phyloP scores from a whole-genome alignment of 1,140 invertebrate genomes.

The Drosophila virilis region DNA sequence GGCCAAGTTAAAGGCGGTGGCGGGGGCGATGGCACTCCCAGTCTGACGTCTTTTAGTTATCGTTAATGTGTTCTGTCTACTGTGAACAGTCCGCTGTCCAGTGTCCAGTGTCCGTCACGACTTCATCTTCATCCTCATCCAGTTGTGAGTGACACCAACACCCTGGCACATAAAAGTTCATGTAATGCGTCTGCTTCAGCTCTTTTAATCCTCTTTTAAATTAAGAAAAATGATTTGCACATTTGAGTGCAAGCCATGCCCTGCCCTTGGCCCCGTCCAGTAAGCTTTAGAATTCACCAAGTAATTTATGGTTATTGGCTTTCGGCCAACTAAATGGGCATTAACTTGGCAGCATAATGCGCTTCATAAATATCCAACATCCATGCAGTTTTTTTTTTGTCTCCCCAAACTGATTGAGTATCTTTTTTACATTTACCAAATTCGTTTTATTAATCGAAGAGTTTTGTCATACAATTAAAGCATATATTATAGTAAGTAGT shows the following conservation, averaged over 20 bases:
- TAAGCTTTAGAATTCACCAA: not conserved
- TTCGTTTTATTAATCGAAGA: conserved; percentile 74
- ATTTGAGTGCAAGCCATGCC: conserved; percentile 50
- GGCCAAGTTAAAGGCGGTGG: conserved; percentile 25
- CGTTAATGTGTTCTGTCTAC: conserved; percentile 51
- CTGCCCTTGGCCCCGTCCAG: not conserved
- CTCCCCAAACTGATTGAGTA: not conserved
- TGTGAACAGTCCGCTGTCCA: not conserved
- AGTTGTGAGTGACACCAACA: too few relatives aligned
- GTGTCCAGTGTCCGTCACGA: too few relatives aligned
- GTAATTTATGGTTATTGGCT: conserved; percentile 70
- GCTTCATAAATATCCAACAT: too few relatives aligned
- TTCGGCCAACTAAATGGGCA: conserved; percentile 32
- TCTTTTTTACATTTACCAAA: conserved; percentile 52
- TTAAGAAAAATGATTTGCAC: conserved; percentile 80
- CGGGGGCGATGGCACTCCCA: not conserved
- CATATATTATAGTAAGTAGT: conserved; percentile 56
- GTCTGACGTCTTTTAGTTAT: not conserved
- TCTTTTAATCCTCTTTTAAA: conserved; percentile 71
- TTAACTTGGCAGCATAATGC: not conserved
- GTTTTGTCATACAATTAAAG: conserved; percentile 80
- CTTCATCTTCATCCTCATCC: conserved; percentile 1
- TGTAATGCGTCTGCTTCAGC: not conserved
- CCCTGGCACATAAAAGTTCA: too few relatives aligned
- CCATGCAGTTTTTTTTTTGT: too few relatives aligned